Conservation (phyloP, 2,797 vertebrate genomes). For the Mus minutoides region DNA sequence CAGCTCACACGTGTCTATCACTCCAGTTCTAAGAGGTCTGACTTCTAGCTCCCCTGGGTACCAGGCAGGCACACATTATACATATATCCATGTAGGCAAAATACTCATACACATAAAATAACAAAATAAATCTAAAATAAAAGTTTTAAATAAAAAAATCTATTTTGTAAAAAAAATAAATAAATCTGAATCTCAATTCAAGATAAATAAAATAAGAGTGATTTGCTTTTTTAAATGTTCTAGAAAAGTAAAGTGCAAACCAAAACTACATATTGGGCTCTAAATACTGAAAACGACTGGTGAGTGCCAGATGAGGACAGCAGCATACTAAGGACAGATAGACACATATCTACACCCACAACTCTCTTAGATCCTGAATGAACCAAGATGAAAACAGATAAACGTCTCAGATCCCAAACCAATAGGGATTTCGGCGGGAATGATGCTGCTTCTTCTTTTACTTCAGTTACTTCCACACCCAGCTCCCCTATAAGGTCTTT, state of each 20-base stretch:
- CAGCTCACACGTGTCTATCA: not conserved
- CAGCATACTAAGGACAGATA: not conserved
- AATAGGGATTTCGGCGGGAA: not conserved
- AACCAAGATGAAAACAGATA: not conserved
- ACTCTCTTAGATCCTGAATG: not conserved
- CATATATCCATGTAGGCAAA: not conserved
- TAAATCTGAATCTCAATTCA: conserved; percentile 19
- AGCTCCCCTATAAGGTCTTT: not conserved
- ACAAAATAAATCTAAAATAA: not conserved
- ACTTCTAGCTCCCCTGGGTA: not conserved
- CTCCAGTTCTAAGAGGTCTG: too few species aligned
- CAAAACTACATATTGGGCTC: not conserved
- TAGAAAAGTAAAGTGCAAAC: conserved; percentile 52
- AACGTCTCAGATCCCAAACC: conserved; percentile 22
- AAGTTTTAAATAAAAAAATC: conserved; percentile 15
- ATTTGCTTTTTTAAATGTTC: not conserved
- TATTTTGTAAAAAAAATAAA: conserved; percentile 36
- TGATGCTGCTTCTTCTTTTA: conserved; percentile 41
- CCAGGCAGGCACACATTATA: not conserved
- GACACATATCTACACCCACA: not conserved
- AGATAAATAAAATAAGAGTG: conserved; percentile 29
- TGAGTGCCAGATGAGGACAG: not conserved
- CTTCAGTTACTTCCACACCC: not conserved
- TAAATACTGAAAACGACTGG: not conserved
- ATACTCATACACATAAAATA: not conserved